phyloP scores from a whole-genome alignment of 2,888 invertebrate species.

The Masnerella sp. region DNA sequence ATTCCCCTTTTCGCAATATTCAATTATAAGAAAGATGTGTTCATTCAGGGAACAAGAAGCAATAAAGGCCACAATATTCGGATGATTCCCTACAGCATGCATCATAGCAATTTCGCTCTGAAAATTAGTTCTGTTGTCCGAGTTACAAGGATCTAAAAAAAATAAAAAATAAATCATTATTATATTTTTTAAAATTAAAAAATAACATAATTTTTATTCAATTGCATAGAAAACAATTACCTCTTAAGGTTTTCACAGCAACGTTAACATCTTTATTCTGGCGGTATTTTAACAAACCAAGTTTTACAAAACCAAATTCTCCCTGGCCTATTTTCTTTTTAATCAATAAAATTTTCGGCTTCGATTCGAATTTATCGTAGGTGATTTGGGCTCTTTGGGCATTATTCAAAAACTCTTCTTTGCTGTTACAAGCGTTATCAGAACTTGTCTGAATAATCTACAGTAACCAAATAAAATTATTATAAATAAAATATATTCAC shows the following conservation, averaged over 20 bases:
- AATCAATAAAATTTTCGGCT: conserved; percentile 16
- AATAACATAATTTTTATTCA: no score
- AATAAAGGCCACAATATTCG: no score
- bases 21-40: no score
- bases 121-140: no score
- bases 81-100: no score
- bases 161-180: conserved; percentile 2
- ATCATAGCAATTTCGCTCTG: no score
- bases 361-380: conserved; percentile 19
- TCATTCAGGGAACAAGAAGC: no score
- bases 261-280: conserved; percentile 1
- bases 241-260: conserved; percentile 25
- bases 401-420: conserved; percentile 4
- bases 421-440: neutral
- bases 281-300: conserved; percentile 10
- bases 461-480: neutral
- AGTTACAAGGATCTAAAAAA: no score
- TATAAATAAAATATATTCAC: no score
- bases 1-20: no score
- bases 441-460: conserved; percentile 2
- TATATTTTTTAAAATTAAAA: neutral
- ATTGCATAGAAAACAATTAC: no score
- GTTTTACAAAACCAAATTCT: conserved; percentile 17
- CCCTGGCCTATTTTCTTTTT: conserved; percentile 14
- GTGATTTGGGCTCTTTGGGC: conserved; percentile 8